Base-by-base conservation (phyloP, 2,888 invertebrate species). In the Ophion obscuratus region DNA sequence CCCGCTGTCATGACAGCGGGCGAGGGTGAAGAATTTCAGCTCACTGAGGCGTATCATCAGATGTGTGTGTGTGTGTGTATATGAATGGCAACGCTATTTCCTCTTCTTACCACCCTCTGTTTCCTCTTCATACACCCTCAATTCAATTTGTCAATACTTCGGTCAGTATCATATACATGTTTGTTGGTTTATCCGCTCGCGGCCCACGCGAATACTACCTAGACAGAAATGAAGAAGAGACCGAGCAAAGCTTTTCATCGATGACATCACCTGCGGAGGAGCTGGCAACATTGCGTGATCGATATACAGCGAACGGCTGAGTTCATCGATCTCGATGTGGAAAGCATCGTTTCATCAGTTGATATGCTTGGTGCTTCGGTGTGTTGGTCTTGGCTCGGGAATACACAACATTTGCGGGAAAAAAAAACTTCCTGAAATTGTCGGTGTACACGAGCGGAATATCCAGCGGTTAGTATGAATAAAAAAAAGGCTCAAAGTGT, bases 71-170 rank as follows among this genome's bases (percentile, higher is more conserved):
- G 5, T 40, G 7, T 40, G 7, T 6, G 7, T 40, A 1, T 40
- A 9, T 40, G 40, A 81, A 81, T 78, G 81, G 5, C 87, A 88
- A 87, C 87, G 86, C 84, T 83, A 73, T 75, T 85, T 57, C 62
- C 61, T 61, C 87, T 85, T 84, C 86, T 64, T 86, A 71, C 76
- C 67, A 24, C 83, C 73, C 79, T 62, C 74, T 77, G 40, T 57
- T 27, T 27, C 31, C 14, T 80, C 27, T 80, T 62, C 85, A 27
- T 68, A 59, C 59, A 70, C 27, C 88, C 89, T 84, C 90, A 85
- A 91, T 91, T 91, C 90, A 90, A 91, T 92, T 90, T 88, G 90
- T 90, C 91, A 90, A 91, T 91, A 90, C 91, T 89, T 86, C 31
- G 71, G 64, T 47, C 66, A 86, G 76, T 62, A 66, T 78, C 62